Evolutionary conservation across 2,888 invertebrate species (phyloP), one percentile per base, ranked within the genome.

Genomic region (Galerucella calmariensis): DNA sequence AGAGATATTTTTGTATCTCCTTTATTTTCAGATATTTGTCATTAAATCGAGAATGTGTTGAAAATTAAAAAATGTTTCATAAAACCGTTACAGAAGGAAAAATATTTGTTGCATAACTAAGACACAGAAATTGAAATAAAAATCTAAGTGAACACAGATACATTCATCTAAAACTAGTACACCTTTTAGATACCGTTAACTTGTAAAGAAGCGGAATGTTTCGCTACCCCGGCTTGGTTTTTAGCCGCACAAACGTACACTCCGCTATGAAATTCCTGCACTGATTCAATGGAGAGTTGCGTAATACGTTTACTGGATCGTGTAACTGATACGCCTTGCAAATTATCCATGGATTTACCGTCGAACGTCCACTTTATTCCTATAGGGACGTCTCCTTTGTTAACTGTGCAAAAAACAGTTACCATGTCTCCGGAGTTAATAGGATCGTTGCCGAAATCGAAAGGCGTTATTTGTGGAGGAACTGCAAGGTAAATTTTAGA

Each of bases 371-470:
- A 85, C 41, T 77, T 79, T 44, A 85, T 83, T 56, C 82, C 81
- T 67, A 84, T 89, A 72, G 94, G 94, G 77, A 89, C 86, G 84
- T 94, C 94, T 72, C 94, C 93, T 86, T 92, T 92, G 63, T 90
- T 90, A 78, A 92, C 90, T 79, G 91, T 89, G 88, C 93, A 93
- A 76, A 86, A 88, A 81, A 92, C 89, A 79, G 91, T 91, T 77
- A 91, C 90, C 80, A 91, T 90, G 84, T 92, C 92, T 70, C 92
- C 92, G 79, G 91, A 91, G 86, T 90, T 90, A 73, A 92, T 89
- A 77, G 91, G 90, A 44, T 82, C 81, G 58, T 83, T 82, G 5
- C 83, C 83, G 79, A 91, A 91, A 79, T 88, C 87, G 79, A 90
- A 90, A n/a, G 89, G 89, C 75, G 87, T 86, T 10, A 85, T 84